Evolutionary conservation across 2,888 invertebrate genomes (phyloP), one percentile per base, ranked within the genome.

Genomic region (Cistogaster globosa): DNA sequence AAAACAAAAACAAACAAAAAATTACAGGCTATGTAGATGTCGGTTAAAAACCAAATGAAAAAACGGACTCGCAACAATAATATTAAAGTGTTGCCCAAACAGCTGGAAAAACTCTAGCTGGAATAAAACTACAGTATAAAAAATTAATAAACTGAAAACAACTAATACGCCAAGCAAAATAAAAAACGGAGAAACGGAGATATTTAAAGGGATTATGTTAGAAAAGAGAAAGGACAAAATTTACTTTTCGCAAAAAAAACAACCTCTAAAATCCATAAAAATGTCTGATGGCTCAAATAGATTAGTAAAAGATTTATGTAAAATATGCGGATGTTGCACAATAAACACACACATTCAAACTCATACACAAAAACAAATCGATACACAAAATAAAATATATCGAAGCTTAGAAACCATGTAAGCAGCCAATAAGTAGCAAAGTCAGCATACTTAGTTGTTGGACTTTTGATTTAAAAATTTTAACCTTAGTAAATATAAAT

Each of bases 281-380:
- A 75, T 79, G 79, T 79, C 79, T 75, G 83, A 75, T 69, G 69
- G 57, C 58, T 83, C 75, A 78, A 75, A 79, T 60, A 79, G 83
- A 75, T 83, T 83, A 83, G 63, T 45, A 36, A 53, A 75, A 79
- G 69, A 79, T 83, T 83, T 79, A 83, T 83, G 36, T 12, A 45
- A 45, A 12, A 45, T 4, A 16, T 45, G 12, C 16, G 45, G 45
- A 12, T 45, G 45, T 16, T 16, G 16, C 1, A 11, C 45, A 45
- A 14, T 16, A 9, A 6, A 45, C 16, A 16, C 14, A 45, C 45
- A 12, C 45, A 45, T 1, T 1, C 38, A 2, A 26, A 26, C 26
- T 26, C 26, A 26, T 26, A 26, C 26, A 26, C 4, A 26, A 2
- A 26, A 26, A 2, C 26, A 26, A 26, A 26, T 26, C 4, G 1